Conservation (phyloP, 2,888 invertebrate species). For the Agrochola macilenta region DNA sequence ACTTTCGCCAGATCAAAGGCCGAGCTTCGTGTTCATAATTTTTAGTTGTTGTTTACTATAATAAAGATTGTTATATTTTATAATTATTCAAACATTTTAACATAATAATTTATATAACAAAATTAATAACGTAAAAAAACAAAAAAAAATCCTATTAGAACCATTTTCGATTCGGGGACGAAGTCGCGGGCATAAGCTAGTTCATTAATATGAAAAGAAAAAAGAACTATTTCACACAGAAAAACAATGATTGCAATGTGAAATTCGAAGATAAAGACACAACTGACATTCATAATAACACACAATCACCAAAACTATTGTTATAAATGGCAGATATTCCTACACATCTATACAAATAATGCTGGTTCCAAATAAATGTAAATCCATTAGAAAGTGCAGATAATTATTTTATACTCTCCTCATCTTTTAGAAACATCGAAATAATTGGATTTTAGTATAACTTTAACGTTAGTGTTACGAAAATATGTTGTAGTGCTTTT, state of each 20-base stretch:
- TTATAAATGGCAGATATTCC: not conserved
- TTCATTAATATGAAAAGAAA: not conserved
- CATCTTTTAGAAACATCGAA: conserved; percentile 33
- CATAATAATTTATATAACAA: too few species aligned
- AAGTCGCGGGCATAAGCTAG: too few species aligned
- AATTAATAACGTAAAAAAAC: too few species aligned
- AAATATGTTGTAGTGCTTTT: not conserved
- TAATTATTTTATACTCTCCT: conserved; percentile 15
- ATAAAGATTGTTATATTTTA: too few species aligned
- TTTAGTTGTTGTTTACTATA: too few species aligned
- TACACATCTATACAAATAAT: not conserved
- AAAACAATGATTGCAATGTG: not conserved
- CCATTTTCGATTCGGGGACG: too few species aligned
- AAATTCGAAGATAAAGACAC: not conserved
- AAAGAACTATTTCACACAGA: too few species aligned
- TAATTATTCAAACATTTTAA: too few species aligned
- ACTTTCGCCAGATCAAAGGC: too few species aligned
- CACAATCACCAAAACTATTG: not conserved
- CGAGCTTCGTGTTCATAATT: too few species aligned
- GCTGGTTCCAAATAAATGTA: conserved; percentile 1
- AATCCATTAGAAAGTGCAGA: conserved; percentile 58
- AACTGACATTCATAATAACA: not conserved
- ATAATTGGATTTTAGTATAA: conserved; percentile 46
- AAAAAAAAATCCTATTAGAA: too few species aligned
- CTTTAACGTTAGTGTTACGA: not conserved